A percentile compares a stretch with the other conserved stretches of the same genome.
Conservation (phyloP, 2,797 vertebrate species). For the Danio kyathit region DNA sequence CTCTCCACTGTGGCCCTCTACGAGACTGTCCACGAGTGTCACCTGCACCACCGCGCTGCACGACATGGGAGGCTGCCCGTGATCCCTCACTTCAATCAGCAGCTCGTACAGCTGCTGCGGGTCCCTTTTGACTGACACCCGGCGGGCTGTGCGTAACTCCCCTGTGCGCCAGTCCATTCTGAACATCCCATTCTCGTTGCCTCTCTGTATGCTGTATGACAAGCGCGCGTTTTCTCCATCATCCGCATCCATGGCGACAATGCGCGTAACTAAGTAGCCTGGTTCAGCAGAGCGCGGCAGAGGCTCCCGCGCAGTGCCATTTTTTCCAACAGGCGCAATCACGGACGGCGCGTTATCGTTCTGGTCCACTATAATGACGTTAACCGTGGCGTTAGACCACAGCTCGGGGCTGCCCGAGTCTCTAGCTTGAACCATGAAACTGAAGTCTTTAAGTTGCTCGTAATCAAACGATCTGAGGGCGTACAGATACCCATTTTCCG, state of each 20-base stretch:
- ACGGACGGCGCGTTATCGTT: slow-evolving; percentile 94
- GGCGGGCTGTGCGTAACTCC: slow-evolving; percentile 89
- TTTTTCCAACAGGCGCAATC: slow-evolving; percentile 90
- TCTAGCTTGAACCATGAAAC: slow-evolving; percentile 90
- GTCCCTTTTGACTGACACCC: slow-evolving; percentile 89
- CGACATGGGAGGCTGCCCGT: slow-evolving; percentile 94
- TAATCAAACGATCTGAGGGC: slow-evolving; percentile 96
- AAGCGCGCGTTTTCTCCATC: slow-evolving; percentile 94
- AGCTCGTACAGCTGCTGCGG: slow-evolving; percentile 91
- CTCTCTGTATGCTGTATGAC: slow-evolving; percentile 93
- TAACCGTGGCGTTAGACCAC: slow-evolving; percentile 89
- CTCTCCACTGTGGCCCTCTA: slow-evolving; percentile 76
- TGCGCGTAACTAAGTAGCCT: slow-evolving; percentile 91
- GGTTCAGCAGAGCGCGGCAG: slow-evolving; percentile 93
- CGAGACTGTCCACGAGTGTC: slow-evolving; percentile 88
- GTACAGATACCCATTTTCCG: slow-evolving; percentile 96
- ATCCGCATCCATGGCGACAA: slow-evolving; percentile 93
- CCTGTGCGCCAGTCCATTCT: slow-evolving; percentile 97
- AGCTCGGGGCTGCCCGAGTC: slow-evolving; percentile 87
- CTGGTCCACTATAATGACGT: slow-evolving; percentile 92
- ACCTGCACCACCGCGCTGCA: slow-evolving; percentile 91
- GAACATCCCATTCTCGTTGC: slow-evolving; percentile 94
- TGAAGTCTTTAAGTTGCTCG: slow-evolving; percentile 95
- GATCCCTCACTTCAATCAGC: slow-evolving; percentile 93
- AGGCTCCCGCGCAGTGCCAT: slow-evolving; percentile 90